Evolutionary conservation across 2,113 vertebrate genomes (phyloP).

Genomic region (Pachyramphus minor): DNA sequence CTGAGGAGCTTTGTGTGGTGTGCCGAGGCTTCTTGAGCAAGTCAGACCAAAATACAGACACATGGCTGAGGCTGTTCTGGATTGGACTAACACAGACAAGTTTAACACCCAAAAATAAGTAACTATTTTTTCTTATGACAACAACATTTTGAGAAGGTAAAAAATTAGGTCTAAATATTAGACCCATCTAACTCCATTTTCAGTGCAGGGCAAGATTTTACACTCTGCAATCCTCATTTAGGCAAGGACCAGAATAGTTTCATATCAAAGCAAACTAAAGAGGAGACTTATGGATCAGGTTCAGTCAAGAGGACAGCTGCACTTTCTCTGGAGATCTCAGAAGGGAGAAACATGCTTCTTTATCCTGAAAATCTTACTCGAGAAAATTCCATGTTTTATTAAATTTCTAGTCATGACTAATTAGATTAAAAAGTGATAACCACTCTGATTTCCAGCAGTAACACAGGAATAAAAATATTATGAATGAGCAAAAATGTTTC

Average conservation of each 20-base stretch:
- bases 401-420: neutral
- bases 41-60: constrained; percentile 64
- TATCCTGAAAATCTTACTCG: neutral
- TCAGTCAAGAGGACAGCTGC: neutral
- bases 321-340: neutral
- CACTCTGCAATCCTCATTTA: neutral
- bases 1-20: constrained; percentile 75
- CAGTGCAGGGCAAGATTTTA: neutral
- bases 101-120: constrained; percentile 59
- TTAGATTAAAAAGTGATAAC: neutral
- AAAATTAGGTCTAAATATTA: neutral
- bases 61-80: constrained; percentile 21
- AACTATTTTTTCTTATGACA: constrained; percentile 48
- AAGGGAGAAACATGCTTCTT: neutral
- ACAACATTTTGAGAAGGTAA: constrained; percentile 17
- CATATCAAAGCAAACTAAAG: neutral
- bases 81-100: constrained; percentile 10
- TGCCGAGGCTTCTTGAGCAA: constrained; percentile 26
- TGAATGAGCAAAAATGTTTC: neutral
- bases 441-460: neutral
- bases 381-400: neutral
- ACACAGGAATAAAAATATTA: neutral
- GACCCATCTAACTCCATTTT: neutral
- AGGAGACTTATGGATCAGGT: neutral
- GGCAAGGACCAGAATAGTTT: neutral